Evolutionary conservation across 2,888 invertebrate species (phyloP), one percentile per base, ranked within the genome.

Genomic region (Pseudoips prasinana): DNA sequence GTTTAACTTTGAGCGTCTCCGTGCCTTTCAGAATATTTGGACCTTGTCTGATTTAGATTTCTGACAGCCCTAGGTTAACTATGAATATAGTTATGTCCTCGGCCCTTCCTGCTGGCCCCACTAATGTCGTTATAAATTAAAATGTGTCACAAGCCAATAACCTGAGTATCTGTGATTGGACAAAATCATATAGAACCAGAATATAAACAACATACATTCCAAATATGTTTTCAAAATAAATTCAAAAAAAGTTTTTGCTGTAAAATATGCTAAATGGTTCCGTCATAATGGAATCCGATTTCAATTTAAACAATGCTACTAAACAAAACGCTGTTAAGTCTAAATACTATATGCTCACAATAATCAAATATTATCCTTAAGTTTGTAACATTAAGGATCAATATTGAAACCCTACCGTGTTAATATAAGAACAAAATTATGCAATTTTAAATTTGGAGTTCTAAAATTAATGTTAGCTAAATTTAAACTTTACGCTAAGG

Each of bases 201-300:
- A n/a, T n/a, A n/a, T n/a, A n/a, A n/a, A n/a, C n/a, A n/a, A n/a
- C n/a, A n/a, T n/a, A n/a, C n/a, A n/a, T n/a, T n/a, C n/a, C n/a
- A n/a, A n/a, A n/a, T n/a, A n/a, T n/a, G n/a, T n/a, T n/a, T n/a
- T n/a, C 1, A 7, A 10, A 10, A 7, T 6, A 11, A 9, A 10
- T 10, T n/a, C 24, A 24, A 24, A 24, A 10, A 24, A 24, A 24
- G n/a, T n/a, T 5, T 14, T 14, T 14, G 14, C 14, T 2, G 14
- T 14, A 3, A 5, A 14, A 14, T 3, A 14, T 14, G 23, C 34
- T 34, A 33, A 43, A 44, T 25, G 25, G 36, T 44, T 37, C n/a
- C n/a, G n/a, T n/a, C 38, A 33, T 44, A 44, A 33, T 33, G 24
- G 44, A 30, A 39, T 56, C 52, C 44, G 35, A 52, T 56, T 52